Evolutionary conservation across 2,113 vertebrate genomes (phyloP).

Genomic region (Tetrao urogallus): DNA sequence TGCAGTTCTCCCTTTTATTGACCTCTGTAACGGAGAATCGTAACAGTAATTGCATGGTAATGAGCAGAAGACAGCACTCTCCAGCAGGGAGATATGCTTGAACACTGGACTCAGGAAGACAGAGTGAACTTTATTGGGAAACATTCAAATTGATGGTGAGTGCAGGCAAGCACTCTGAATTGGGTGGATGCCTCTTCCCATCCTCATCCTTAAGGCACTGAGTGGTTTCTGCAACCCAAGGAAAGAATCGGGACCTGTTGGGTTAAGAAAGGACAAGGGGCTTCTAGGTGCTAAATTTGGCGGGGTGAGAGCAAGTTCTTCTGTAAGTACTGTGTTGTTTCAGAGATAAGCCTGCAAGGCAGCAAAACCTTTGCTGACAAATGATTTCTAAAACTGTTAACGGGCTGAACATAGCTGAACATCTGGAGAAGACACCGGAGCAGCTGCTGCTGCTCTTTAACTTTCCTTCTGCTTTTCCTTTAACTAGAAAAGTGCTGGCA

Average conservation of each 20-base stretch:
- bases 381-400: slow-evolving; percentile 66
- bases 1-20: slow-evolving; percentile 40
- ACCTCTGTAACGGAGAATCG: neutral
- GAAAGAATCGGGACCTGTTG: neutral
- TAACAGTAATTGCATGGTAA: slow-evolving; percentile 34
- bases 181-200: neutral
- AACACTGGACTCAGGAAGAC: neutral
- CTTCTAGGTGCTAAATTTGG: neutral
- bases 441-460: slow-evolving; percentile 68
- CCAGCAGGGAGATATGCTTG: neutral
- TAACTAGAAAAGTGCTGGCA: slow-evolving; percentile 49
- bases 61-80: neutral
- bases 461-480: slow-evolving; percentile 49
- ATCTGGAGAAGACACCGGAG: slow-evolving; percentile 68
- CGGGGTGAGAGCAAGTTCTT: neutral
- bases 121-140: neutral
- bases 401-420: slow-evolving; percentile 52
- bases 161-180: neutral
- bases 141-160: neutral
- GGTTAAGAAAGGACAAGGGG: neutral
- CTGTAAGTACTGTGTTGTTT: slow-evolving; percentile 23
- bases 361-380: slow-evolving; percentile 64
- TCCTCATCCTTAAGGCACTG: neutral
- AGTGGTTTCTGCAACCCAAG: neutral
- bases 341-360: slow-evolving; percentile 54